Percentiles rank a stretch among this genome's conserved stretches.
These are phyloP conservation scores for Oscheius sp. DNA, from an alignment of 2,888 invertebrate species.

Conservation along the genomic window DNA sequence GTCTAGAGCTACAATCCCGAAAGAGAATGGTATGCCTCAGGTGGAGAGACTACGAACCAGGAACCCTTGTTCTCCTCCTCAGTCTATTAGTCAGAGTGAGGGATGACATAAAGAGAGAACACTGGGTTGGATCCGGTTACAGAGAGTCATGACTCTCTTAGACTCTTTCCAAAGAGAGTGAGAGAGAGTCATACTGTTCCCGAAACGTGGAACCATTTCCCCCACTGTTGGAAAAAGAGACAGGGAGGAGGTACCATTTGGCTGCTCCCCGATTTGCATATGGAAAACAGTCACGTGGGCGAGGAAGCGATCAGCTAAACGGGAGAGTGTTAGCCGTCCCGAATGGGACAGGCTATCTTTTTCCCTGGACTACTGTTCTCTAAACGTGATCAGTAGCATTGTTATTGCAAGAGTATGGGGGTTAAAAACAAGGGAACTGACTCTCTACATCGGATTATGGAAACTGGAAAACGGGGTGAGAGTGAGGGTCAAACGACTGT, in stretches of 20 bases:
- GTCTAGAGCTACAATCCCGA: too few relatives aligned
- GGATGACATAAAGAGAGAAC: neutral
- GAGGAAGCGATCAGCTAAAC: neutral
- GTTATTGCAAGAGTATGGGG: neutral
- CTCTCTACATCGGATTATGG: neutral
- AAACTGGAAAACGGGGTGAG: neutral
- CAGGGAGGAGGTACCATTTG: neutral
- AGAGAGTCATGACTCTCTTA: neutral
- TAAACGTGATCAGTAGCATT: neutral
- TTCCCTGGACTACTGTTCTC: neutral
- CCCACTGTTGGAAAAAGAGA: neutral
- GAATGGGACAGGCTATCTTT: neutral
- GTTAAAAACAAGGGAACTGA: neutral
- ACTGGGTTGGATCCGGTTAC: neutral
- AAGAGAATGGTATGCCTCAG: too few relatives aligned
- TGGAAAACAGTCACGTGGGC: neutral
- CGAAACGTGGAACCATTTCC: neutral
- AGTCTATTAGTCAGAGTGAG: too few relatives aligned
- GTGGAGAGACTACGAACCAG: too few relatives aligned
- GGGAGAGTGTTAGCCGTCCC: neutral
- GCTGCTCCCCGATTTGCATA: neutral
- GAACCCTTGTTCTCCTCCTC: too few relatives aligned
- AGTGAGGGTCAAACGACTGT: neutral
- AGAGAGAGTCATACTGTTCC: neutral
- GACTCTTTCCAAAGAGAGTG: neutral